phyloP scores from a whole-genome alignment of 37 sponge, comb jelly and placozoan genomes.

The Cladorhizidae sp. region DNA sequence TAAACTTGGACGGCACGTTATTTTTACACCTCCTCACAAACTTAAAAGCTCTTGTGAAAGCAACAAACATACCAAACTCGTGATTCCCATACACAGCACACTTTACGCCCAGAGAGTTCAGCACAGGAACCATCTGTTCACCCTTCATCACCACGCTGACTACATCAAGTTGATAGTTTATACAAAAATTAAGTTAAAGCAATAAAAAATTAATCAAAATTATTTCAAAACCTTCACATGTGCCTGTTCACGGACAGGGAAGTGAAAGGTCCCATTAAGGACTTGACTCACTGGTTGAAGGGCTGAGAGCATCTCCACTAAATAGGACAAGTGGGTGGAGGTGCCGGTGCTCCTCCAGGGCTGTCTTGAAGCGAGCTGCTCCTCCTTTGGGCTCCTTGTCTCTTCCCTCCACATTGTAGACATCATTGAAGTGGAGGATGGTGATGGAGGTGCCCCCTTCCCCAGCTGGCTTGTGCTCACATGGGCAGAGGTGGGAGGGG shows the following conservation, averaged over 20 bases:
- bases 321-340: slow-evolving; percentile 72
- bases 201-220: too few relatives aligned
- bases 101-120: slow-evolving; percentile 62
- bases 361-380: slow-evolving; percentile 71
- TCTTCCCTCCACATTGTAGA: slow-evolving; percentile 74
- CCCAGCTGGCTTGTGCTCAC: not conserved
- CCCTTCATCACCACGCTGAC: slow-evolving; percentile 80
- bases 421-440: slow-evolving; percentile 90
- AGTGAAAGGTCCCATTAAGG: not conserved
- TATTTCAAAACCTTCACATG: too few relatives aligned
- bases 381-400: slow-evolving; percentile 85
- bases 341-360: slow-evolving; percentile 28
- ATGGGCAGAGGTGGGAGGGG: too few relatives aligned
- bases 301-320: slow-evolving; percentile 83
- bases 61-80: slow-evolving; percentile 75
- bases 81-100: slow-evolving; percentile 87
- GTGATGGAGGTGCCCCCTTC: slow-evolving; percentile 19
- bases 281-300: slow-evolving; percentile 68
- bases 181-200: too few relatives aligned
- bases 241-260: not conserved
- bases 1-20: not conserved
- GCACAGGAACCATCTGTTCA: slow-evolving; percentile 80
- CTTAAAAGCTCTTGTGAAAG: not conserved
- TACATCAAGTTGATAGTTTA: slow-evolving; percentile 16
- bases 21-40: not conserved